Evolutionary conservation across 2,888 invertebrate species (phyloP), one percentile per base, ranked within the genome.

Genomic region (Cinara cedri): DNA sequence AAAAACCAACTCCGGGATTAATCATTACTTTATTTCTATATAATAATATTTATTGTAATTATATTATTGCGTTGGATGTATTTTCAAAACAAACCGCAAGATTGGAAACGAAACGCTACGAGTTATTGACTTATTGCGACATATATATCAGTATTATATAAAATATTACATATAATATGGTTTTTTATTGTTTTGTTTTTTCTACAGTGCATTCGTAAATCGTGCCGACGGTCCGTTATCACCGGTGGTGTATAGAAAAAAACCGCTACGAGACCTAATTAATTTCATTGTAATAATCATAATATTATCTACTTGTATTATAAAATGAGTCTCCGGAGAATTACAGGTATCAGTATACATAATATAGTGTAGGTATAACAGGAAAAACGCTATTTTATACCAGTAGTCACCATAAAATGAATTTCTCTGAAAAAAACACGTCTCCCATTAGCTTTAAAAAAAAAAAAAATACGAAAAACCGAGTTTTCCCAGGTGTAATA

Each of bases 211-310:
- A 14, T 4, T 16, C 9, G 9, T 21, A 34, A 16, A 13, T 3
- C 55, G 55, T 16, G 10, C 42, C 42, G 55, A 42, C 70, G 42
- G 42, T 55, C 42, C 55, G 55, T 42, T 70, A 55, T 70, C 51
- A 54, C 14, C 14, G 54, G 10, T 21, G 3, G 21, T 10, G 42
- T 19, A 42, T 19, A 9, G 54, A 66, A 14, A 54, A 70, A 70
- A 55, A 57, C 71, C 71, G n/a, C 57, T 57, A 44, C 6, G 13
- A 71, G 71, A 71, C 71, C 71, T 71, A 57, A 57, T 57, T 71
- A 44, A 44, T 16, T 55, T 57, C n/a, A 19, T 44, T 44, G 44
- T 57, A 57, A 71, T 71, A 71, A 13, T 57, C 55, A 57, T 42
- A 6, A 34, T 34, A 34, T 4, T 34, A 34, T 34, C 6, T 34